phyloP scores from a whole-genome alignment of 2,113 vertebrate genomes.

The Paratilapia polleni region DNA sequence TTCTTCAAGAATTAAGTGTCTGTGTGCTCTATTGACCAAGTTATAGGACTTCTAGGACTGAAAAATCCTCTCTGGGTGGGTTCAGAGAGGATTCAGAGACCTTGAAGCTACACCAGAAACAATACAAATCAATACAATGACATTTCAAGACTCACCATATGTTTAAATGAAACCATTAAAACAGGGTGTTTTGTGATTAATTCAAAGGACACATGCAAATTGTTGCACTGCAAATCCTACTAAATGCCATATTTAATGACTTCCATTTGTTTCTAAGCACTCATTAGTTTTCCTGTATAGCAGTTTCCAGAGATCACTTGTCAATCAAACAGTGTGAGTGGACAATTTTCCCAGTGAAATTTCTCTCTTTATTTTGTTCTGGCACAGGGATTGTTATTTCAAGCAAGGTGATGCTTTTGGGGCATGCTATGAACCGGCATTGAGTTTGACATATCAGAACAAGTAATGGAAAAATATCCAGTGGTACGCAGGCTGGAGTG shows the following conservation, averaged over 20 bases:
- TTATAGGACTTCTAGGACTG: not conserved
- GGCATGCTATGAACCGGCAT: conserved; percentile 7
- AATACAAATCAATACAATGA: conserved; percentile 6
- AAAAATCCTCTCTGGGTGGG: not conserved
- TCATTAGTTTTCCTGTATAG: not conserved
- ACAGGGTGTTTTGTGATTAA: not conserved
- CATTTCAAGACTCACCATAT: not conserved
- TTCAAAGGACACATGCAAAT: conserved; percentile 19
- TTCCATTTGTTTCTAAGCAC: conserved; percentile 12
- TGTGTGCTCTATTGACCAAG: not conserved
- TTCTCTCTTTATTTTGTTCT: not conserved
- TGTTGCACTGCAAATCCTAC: not conserved
- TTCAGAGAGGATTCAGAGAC: conserved; percentile 29
- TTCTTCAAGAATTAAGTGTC: not conserved
- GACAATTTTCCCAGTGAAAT: not conserved
- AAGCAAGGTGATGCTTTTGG: conserved; percentile 3
- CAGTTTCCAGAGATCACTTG: conserved; percentile 39
- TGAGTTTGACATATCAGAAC: conserved; percentile 53
- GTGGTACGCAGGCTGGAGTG: conserved; percentile 46
- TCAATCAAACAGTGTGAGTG: conserved; percentile 11
- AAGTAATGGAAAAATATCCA: conserved; percentile 58
- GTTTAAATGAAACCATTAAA: conserved; percentile 2
- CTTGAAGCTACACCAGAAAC: not conserved
- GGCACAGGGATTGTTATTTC: conserved; percentile 16
- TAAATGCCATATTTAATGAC: conserved; percentile 44